Conservation (phyloP, 1,140 invertebrate species). For the Hesperophylax magnus region DNA sequence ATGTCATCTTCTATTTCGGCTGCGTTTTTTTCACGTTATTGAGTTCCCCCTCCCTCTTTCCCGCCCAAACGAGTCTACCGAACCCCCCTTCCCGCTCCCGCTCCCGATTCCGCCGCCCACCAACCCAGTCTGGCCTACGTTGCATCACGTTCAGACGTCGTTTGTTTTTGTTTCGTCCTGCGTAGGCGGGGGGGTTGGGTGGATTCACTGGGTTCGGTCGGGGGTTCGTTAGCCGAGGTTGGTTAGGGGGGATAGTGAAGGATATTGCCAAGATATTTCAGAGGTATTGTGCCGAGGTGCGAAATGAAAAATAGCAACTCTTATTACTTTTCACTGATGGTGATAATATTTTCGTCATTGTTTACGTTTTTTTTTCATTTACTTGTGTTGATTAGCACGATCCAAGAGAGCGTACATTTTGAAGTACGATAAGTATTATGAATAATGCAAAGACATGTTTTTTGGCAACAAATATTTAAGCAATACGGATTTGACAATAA, state of each 20-base stretch:
- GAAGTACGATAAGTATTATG: too few species aligned
- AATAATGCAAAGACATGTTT: too few species aligned
- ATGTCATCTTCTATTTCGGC: conserved; percentile 47
- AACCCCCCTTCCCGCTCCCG: not conserved
- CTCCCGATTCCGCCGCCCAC: conserved; percentile 7
- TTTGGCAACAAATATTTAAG: too few species aligned
- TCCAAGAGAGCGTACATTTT: too few species aligned
- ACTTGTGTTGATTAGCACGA: too few species aligned
- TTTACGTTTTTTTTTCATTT: too few species aligned
- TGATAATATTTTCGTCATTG: too few species aligned
- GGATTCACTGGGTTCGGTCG: not conserved
- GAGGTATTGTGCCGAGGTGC: conserved; percentile 8
- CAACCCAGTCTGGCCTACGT: conserved; percentile 56
- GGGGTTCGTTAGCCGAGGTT: not conserved
- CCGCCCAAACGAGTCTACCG: not conserved
- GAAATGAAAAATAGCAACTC: not conserved
- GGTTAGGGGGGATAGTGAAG: conserved; percentile 9
- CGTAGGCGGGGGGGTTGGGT: conserved; percentile 45
- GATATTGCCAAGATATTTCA: conserved; percentile 15
- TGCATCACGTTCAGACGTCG: conserved; percentile 56
- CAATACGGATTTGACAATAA: too few species aligned
- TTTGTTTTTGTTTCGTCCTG: conserved; percentile 57
- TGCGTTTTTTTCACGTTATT: conserved; percentile 45
- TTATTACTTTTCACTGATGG: too few species aligned
- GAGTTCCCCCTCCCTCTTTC: conserved; percentile 13